Conservation (phyloP, 2,888 invertebrate species). For the Brenthis daphne region DNA sequence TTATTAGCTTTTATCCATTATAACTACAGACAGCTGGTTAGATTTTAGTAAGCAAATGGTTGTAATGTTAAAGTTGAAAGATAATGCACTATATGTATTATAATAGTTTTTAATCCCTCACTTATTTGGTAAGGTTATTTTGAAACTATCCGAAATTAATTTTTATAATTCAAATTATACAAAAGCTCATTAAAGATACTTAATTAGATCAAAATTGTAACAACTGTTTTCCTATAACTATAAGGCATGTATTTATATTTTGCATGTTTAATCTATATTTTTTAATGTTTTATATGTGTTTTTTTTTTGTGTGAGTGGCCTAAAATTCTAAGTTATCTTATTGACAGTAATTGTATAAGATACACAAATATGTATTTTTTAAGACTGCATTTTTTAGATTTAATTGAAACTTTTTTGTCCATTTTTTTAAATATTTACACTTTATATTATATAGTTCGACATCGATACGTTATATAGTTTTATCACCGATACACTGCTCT, state of each 20-base stretch:
- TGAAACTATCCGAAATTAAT: no score
- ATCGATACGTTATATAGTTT: background rate
- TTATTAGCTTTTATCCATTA: no score
- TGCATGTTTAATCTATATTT: constrained; percentile 1
- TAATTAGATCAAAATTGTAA: constrained; percentile 48
- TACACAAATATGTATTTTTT: constrained; percentile 22
- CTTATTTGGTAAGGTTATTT: no score
- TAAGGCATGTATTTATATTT: constrained; percentile 7
- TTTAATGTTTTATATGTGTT: background rate
- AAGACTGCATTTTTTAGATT: constrained; percentile 31
- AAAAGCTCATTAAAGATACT: constrained; percentile 65
- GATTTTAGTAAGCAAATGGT: no score
- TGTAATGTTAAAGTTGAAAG: no score
- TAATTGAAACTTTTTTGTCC: constrained; percentile 2
- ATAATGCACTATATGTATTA: background rate
- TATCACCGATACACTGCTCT: constrained; percentile 3
- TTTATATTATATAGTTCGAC: background rate
- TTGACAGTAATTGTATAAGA: background rate
- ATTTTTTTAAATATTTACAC: constrained; percentile 23
- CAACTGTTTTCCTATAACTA: constrained; percentile 18
- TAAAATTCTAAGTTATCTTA: background rate
- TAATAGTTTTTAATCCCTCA: background rate
- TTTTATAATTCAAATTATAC: background rate
- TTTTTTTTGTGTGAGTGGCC: constrained; percentile 1
- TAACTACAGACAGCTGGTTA: no score